Conservation (phyloP, 2,888 invertebrate genomes). For the Cenopis cana region DNA sequence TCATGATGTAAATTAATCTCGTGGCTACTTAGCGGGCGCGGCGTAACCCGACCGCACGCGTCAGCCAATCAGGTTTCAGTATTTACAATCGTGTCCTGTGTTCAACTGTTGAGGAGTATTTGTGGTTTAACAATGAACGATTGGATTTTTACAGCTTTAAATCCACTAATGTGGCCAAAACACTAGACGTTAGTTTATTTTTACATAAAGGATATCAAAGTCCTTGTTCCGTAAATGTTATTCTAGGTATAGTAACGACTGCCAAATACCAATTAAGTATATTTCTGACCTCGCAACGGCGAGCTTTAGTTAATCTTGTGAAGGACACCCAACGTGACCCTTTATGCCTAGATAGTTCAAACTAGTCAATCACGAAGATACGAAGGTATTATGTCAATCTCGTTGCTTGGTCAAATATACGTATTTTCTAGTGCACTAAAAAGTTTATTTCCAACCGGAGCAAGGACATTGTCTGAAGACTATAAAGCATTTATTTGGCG, state of each 20-base stretch:
- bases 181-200: slow-evolving; percentile 22
- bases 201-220: slow-evolving; percentile 32
- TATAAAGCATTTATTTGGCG: slow-evolving; percentile 30
- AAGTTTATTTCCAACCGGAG: slow-evolving; percentile 27
- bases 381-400: background rate
- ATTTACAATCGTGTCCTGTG: background rate
- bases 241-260: slow-evolving; percentile 38
- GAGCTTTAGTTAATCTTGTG: slow-evolving; percentile 4
- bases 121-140: background rate
- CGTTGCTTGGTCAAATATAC: background rate
- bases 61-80: slow-evolving; percentile 22
- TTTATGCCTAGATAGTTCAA: slow-evolving; percentile 11
- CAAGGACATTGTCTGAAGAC: slow-evolving; percentile 37
- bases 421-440: slow-evolving; percentile 1
- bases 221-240: slow-evolving; percentile 38
- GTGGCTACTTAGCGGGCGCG: slow-evolving; percentile 20
- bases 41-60: background rate
- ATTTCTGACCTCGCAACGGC: slow-evolving; percentile 14
- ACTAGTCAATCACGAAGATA: background rate
- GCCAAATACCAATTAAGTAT: slow-evolving; percentile 35
- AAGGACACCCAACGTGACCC: background rate
- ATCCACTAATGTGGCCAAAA: slow-evolving; percentile 33
- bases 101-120: background rate
- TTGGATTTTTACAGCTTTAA: slow-evolving; percentile 18
- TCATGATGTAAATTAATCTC: slow-evolving; percentile 84